Evolutionary conservation across 2,113 vertebrate genomes (phyloP), one percentile per base, ranked within the genome.

Genomic region (Upupa epops): DNA sequence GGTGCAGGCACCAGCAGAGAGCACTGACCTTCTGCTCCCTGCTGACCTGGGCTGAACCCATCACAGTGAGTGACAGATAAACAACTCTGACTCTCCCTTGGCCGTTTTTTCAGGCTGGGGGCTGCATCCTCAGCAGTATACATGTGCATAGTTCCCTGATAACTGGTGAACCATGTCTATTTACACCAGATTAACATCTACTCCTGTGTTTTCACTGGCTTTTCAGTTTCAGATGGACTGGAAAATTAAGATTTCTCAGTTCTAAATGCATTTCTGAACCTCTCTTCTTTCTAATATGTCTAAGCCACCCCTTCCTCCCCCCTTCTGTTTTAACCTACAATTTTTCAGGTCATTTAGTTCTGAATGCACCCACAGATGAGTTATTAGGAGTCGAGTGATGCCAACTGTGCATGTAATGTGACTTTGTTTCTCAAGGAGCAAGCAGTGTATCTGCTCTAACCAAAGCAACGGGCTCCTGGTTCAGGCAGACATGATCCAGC

Each of bases 331-430:
- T 94, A 95, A 94, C 92, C 93, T 68, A 66, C 48, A 21, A 63
- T 95, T 94, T 94, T 93, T 90, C 95, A 94, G 90, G 89, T 93
- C 93, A 76, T 79, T 96, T 89, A 82, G 70, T 90, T 79, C 64
- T 65, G 66, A 95, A 90, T 59, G 78, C 83, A 94, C 94, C 92
- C 83, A 76, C 77, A 70, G 74, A 82, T 79, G 93, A 96, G 77
- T 93, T 93, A 89, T 83, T 70, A 87, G 81, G 63, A 87, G 74
- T 9, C 79, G 77, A 92, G 79, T 74, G 82, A 6, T 66, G 86
- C 81, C 74, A 88, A 66, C 63, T 28, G 66, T 55, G 81, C 86
- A 48, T 83, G 74, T 85, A 93, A 93, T 56, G 59, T 22, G 55
- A 77, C 86, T 93, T 86, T 59, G 78, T 66, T 92, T 92, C 91